Base-by-base conservation (phyloP, 1,140 invertebrate species). In the Zaprionus tsacasi region DNA sequence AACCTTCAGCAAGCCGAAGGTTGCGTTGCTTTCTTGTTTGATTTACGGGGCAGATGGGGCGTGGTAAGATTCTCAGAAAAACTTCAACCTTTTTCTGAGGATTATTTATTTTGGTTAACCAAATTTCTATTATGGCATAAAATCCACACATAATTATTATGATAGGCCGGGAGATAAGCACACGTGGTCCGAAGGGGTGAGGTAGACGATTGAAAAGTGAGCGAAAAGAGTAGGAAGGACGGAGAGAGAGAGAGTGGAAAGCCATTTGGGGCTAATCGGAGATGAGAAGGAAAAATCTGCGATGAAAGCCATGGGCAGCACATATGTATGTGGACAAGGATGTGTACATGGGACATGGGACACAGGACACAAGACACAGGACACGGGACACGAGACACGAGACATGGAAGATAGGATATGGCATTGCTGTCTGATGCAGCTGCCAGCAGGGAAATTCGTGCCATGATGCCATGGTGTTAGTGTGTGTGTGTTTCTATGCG, bases 261-360 rank as follows among this genome's bases (percentile, higher is more conserved):
- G 70, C 66, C 79, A 87, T 86, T 88, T 75, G 66, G 40, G 64
- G 79, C 30, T 70, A 79, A 82, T 79, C 79, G 76, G 61, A 74
- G 59, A 75, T 79, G 40, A 40, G 56, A 61, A 57, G 59, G 45
- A 63, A 81, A 87, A 77, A 71, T 77, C 71, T 45, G 63, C 75
- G 76, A 65, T 61, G 21, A 60, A 55, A 54, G 54, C 56, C 60
- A 56, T 67, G 71, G 17, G 33, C 48, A 50, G 54, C 33, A 55
- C 21, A 54, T 17, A 40, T 13, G 30, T 52, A 40, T 38, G 30
- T 52, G 64, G 27, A 33, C 52, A 55, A 55, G 43, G 30, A 52
- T 52, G 30, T 63, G 30, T 45, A 30, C n/a, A 6, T 48, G 15
- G 35, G 21, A 35, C 13, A 30, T 56, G 17, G 33, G 25, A 10